Base-by-base conservation (phyloP, 2,797 vertebrate genomes). In the Notamacropus eugenii region DNA sequence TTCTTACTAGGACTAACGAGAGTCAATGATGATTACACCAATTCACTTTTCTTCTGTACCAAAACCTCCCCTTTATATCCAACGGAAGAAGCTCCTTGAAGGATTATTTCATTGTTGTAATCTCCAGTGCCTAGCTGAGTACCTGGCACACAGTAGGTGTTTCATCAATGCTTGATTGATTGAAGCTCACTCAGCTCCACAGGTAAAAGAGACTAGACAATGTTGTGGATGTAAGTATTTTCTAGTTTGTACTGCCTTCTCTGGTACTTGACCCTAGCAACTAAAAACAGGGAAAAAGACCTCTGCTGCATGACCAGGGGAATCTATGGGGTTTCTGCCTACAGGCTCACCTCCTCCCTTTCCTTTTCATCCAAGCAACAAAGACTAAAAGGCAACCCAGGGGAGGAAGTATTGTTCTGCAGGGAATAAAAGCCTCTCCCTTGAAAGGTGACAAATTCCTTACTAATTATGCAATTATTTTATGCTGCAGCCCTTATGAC, bases 401-500 rank as follows among this genome's bases (percentile, higher is more conserved):
- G 59, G 57, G 59, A 91, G 40, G 54, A n/a, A 56, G 74, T 92
- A 92, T 54, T 92, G 13, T 94, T 96, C 96, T 97, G 94, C 54
- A 74, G 92, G 22, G 95, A 92, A 95, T 96, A 97, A 97, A 96
- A 96, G 94, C 95, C 91, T 95, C 97, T 98, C 96, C 92, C 93
- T 93, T 52, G 94, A 96, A 96, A 97, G 93, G 90, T 54, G 97
- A 95, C 96, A 96, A 97, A 98, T 97, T 97, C 95, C 28, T 46
- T 94, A 96, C 95, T 95, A 82, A 96, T 97, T 94, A 97, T 95
- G 96, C 96, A 98, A 98, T 98, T 98, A 98, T 98, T 98, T 98
- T 98, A 98, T 98, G 98, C 98, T 97, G 96, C 96, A 98, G 98
- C 91, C 82, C 97, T 98, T 98, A 98, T 97, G 97, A 98, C 98